Evolutionary conservation across 2,113 vertebrate species (phyloP).

Genomic region (Cololabis saira): DNA sequence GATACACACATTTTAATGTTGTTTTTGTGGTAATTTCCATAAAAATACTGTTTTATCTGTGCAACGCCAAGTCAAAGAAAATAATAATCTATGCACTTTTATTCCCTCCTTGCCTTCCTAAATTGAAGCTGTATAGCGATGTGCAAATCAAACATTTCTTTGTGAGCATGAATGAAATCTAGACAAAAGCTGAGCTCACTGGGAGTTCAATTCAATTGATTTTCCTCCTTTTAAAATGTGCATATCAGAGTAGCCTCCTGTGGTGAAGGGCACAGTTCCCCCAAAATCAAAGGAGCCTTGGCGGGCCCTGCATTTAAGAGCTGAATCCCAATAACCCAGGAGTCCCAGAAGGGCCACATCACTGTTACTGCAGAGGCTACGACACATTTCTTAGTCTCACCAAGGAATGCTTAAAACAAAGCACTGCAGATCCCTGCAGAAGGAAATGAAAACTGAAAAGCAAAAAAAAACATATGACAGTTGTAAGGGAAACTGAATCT

Average conservation of each 20-base stretch:
- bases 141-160: constrained; percentile 24
- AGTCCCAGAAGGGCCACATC: constrained; percentile 13
- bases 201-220: constrained; percentile 52
- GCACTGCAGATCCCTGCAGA: not conserved
- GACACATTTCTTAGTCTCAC: constrained; percentile 20
- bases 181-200: constrained; percentile 41
- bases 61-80: constrained; percentile 1
- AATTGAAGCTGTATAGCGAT: constrained; percentile 1
- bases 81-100: not conserved
- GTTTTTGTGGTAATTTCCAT: not conserved
- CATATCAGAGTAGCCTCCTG: constrained; percentile 53
- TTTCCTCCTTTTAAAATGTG: constrained; percentile 51
- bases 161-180: not conserved
- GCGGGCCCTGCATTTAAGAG: constrained; percentile 30
- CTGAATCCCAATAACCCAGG: constrained; percentile 44
- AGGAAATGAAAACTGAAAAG: constrained; percentile 6
- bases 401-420: not conserved
- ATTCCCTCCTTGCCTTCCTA: not conserved
- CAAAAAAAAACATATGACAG: constrained; percentile 22
- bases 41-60: not conserved
- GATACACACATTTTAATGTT: too few species aligned
- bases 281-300: constrained; percentile 44
- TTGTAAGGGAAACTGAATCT: constrained; percentile 40
- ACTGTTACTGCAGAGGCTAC: constrained; percentile 5
- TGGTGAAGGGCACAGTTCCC: constrained; percentile 28